Evolutionary conservation across 2,797 vertebrate species (phyloP).

Genomic region (Neomorphus geoffroyi): DNA sequence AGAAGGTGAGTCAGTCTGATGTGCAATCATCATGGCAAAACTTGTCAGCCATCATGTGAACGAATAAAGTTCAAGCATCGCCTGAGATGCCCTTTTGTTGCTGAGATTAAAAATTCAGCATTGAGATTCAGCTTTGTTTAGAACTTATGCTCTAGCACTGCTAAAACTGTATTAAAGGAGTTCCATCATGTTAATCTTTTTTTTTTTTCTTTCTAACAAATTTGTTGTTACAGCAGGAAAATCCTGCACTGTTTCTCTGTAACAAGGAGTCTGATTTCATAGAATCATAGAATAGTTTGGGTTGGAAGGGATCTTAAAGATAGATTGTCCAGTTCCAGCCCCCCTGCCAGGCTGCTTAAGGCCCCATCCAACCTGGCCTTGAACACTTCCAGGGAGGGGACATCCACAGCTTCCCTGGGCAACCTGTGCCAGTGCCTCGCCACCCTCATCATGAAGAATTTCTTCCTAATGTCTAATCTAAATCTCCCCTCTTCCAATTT

Average conservation of each 20-base stretch:
- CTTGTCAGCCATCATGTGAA: fast-evolving
- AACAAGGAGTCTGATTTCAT: not conserved
- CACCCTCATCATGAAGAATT: no score
- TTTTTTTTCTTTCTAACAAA: not conserved
- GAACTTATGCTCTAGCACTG: not conserved
- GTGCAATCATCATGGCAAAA: not conserved
- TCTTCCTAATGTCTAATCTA: no score
- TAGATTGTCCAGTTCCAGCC: no score
- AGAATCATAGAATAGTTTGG: no score
- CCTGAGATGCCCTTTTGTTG: not conserved
- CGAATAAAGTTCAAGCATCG: not conserved
- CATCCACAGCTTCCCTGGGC: not conserved
- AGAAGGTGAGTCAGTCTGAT: not conserved
- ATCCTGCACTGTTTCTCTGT: not conserved
- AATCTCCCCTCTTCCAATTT: no score
- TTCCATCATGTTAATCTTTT: not conserved
- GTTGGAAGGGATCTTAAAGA: no score
- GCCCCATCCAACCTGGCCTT: no score
- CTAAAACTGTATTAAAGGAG: not conserved
- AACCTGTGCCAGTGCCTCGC: no score
- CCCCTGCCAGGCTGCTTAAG: no score
- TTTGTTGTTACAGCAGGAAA: not conserved
- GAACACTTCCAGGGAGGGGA: not conserved
- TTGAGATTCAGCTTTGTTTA: not conserved
- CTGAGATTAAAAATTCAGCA: not conserved